These are phyloP conservation scores for Oreochromis aureus DNA, from an alignment of 2,113 vertebrate species.

Conservation along the genomic window DNA sequence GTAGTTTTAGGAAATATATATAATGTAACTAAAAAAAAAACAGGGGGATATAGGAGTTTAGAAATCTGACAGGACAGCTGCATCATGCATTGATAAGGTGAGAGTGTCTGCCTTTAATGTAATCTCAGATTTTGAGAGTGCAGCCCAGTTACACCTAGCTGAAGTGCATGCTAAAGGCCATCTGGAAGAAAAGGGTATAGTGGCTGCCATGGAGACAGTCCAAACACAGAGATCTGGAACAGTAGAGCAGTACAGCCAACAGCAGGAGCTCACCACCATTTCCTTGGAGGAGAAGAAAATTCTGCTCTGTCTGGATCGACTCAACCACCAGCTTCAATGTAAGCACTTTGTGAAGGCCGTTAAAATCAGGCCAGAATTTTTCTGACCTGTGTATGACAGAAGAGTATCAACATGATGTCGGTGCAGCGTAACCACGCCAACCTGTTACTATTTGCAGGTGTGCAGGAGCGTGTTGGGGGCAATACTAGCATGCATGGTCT, in stretches of 20 bases:
- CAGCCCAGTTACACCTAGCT: slow-evolving; percentile 66
- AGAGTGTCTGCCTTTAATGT: not conserved
- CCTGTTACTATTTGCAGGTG: slow-evolving; percentile 64
- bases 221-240: slow-evolving; percentile 40
- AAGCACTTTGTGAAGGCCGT: slow-evolving; percentile 37
- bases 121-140: slow-evolving; percentile 74
- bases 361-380: not conserved
- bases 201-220: slow-evolving; percentile 58
- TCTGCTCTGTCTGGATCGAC: slow-evolving; percentile 78
- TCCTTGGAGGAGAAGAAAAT: slow-evolving; percentile 84
- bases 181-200: slow-evolving; percentile 57
- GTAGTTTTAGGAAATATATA: not conserved
- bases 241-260: not conserved
- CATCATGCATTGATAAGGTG: not conserved
- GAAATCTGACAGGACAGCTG: not conserved
- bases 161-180: slow-evolving; percentile 58
- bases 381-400: not conserved
- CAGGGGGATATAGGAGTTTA: not conserved
- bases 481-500: slow-evolving; percentile 56
- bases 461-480: slow-evolving; percentile 61
- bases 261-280: slow-evolving; percentile 49
- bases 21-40: not conserved
- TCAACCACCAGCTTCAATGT: slow-evolving; percentile 82
- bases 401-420: not conserved
- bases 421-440: not conserved